These are phyloP conservation scores for Festucalex cinctus DNA, from an alignment of 2,113 vertebrate genomes.

Conservation along the genomic window DNA sequence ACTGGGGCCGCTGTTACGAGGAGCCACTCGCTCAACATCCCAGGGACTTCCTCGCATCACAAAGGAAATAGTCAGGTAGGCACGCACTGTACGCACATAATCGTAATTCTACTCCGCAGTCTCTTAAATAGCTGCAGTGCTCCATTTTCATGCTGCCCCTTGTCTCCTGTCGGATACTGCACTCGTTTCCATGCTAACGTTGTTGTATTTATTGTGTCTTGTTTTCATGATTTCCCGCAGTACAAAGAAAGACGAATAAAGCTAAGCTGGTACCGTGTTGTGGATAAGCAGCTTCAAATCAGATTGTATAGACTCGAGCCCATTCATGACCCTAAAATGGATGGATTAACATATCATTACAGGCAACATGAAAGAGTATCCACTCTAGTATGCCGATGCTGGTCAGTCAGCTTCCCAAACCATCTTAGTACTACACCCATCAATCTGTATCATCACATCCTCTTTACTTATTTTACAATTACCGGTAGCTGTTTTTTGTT, in stretches of 20 bases:
- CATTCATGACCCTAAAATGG: not conserved
- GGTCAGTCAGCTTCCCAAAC: not conserved
- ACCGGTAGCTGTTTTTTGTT: not conserved
- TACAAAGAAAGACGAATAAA: not conserved
- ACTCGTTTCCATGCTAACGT: too few relatives aligned
- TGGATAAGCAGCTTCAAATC: not conserved
- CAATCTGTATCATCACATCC: constrained; percentile 14
- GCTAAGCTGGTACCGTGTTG: not conserved
- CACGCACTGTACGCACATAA: not conserved
- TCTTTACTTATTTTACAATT: constrained; percentile 24
- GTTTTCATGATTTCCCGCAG: not conserved
- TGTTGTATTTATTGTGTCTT: not conserved
- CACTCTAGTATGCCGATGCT: not conserved
- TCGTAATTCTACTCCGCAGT: too few relatives aligned
- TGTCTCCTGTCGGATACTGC: too few relatives aligned
- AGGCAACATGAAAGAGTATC: not conserved
- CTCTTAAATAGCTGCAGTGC: not conserved
- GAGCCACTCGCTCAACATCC: constrained; percentile 87
- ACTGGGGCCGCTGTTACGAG: constrained; percentile 80
- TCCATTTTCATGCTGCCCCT: not conserved
- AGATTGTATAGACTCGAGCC: not conserved
- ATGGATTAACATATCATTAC: not conserved
- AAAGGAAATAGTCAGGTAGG: constrained; percentile 80
- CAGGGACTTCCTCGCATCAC: constrained; percentile 66
- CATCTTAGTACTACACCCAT: constrained; percentile 5